phyloP scores from a whole-genome alignment of 2,113 vertebrate genomes.

The Diphyllodes magnificus region DNA sequence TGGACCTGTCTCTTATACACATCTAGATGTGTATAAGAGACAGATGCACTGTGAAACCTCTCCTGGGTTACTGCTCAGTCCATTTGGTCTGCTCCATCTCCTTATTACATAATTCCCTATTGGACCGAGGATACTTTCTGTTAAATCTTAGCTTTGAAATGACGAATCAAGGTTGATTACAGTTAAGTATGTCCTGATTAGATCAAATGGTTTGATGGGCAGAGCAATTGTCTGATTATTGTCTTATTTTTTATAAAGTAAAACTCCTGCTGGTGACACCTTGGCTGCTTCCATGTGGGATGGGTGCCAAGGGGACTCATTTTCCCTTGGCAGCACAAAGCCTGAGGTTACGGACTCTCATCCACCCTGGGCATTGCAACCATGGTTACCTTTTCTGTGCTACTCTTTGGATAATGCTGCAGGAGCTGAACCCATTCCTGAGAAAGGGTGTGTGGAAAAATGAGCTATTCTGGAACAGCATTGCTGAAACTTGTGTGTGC shows the following conservation, averaged over 20 bases:
- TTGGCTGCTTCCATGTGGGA: background rate
- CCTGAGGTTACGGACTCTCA: background rate
- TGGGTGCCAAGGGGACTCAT: background rate
- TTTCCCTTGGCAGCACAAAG: background rate
- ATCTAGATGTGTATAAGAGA: too few species aligned
- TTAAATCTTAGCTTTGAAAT: background rate
- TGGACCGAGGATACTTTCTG: background rate
- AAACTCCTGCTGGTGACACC: background rate
- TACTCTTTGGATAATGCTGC: background rate
- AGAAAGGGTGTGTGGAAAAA: background rate
- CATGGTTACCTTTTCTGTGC: background rate
- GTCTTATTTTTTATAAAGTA: background rate
- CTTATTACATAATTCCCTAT: background rate
- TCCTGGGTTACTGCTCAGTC: background rate
- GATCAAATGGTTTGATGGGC: background rate
- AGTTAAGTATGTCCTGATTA: background rate
- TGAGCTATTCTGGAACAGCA: background rate
- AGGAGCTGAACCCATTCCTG: background rate
- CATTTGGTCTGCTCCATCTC: background rate
- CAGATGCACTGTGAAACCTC: background rate
- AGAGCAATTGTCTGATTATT: background rate
- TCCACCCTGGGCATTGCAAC: background rate
- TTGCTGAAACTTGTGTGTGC: background rate
- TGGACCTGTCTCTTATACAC: too few species aligned
- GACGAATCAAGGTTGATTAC: background rate